These are phyloP conservation scores for Cyclophora punctaria DNA, from an alignment of 2,888 invertebrate species.

Conservation along the genomic window DNA sequence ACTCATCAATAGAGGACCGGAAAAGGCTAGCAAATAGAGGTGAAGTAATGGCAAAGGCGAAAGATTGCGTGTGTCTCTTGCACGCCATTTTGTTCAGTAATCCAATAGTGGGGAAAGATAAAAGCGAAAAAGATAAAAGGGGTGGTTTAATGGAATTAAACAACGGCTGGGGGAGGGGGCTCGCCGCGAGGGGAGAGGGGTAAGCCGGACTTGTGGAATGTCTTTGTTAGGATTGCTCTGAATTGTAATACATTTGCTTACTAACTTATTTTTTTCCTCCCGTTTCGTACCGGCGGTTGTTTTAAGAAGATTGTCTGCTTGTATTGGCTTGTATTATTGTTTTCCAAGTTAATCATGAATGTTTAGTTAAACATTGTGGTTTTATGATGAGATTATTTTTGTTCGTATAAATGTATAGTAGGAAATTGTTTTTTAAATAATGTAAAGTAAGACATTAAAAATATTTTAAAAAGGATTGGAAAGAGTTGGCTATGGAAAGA, in stretches of 20 bases:
- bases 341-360: background rate
- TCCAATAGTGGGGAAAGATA: constrained; percentile 70
- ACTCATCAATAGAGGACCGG: constrained; percentile 19
- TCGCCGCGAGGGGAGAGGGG: constrained; percentile 33
- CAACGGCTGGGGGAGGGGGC: constrained; percentile 39
- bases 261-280: constrained; percentile 35
- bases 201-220: constrained; percentile 67
- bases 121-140: constrained; percentile 71
- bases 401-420: too few species aligned
- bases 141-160: constrained; percentile 74
- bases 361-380: constrained; percentile 4
- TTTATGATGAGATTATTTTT: background rate
- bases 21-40: constrained; percentile 44
- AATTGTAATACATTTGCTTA: constrained; percentile 43
- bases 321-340: constrained; percentile 14
- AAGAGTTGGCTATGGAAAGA: too few species aligned
- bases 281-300: constrained; percentile 24
- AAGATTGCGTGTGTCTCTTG: constrained; percentile 67
- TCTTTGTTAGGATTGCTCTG: constrained; percentile 58
- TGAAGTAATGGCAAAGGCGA: constrained; percentile 47
- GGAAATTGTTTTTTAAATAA: too few species aligned
- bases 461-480: too few species aligned
- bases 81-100: constrained; percentile 67
- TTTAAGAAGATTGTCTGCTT: constrained; percentile 27
- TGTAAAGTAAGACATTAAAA: too few species aligned